Evolutionary conservation across 2,113 vertebrate genomes (phyloP).

Genomic region (Eulacestoma nigropectus): DNA sequence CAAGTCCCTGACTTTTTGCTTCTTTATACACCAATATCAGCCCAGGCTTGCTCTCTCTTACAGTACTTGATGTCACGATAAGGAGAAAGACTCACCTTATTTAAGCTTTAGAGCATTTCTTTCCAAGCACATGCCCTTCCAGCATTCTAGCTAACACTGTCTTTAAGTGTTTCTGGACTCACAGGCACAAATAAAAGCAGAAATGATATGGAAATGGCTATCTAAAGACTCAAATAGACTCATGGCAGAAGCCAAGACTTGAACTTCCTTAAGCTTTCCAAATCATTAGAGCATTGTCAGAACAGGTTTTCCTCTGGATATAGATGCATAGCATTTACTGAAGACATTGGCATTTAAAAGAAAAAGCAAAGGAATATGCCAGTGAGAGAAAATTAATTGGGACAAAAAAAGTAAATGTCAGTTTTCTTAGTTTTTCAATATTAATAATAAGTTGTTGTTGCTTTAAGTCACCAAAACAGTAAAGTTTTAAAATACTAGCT

Average conservation of each 20-base stretch:
- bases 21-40: not conserved
- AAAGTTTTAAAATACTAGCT: not conserved
- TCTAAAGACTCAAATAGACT: not conserved
- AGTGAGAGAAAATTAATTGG: not conserved
- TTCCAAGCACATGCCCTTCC: not conserved
- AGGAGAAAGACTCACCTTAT: not conserved
- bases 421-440: not conserved
- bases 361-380: not conserved
- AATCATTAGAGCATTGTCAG: not conserved
- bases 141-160: not conserved
- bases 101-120: not conserved
- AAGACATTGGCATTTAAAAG: not conserved
- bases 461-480: not conserved
- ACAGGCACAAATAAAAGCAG: not conserved
- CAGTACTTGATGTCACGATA: not conserved
- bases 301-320: not conserved
- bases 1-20: not conserved
- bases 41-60: not conserved
- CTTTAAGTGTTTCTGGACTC: not conserved
- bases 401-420: not conserved
- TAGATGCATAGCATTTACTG: not conserved
- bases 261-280: not conserved
- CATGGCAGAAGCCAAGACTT: not conserved
- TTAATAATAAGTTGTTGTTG: not conserved
- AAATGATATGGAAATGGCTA: fast-evolving